Conservation (phyloP, 2,888 invertebrate species). For the Steinernema scapterisci region DNA sequence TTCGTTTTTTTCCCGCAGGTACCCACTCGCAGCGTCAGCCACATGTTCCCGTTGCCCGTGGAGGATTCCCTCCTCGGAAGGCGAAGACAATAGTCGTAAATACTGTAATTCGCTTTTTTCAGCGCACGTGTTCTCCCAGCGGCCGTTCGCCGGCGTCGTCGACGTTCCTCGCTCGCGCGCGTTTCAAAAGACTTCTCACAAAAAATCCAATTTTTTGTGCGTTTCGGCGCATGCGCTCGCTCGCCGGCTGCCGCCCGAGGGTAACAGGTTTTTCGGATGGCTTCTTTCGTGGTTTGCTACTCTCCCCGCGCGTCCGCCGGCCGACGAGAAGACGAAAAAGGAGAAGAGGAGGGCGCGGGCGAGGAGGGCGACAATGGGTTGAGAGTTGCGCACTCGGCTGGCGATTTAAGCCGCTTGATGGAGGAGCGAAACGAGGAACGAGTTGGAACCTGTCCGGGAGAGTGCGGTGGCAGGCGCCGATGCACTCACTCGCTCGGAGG, state of each 20-base stretch:
- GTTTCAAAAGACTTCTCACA: conserved; percentile 23
- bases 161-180: neutral
- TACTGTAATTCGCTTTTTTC: conserved; percentile 28
- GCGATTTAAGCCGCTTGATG: conserved; percentile 12
- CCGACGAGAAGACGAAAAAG: neutral
- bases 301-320: neutral
- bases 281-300: conserved; percentile 16
- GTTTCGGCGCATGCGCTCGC: conserved; percentile 10
- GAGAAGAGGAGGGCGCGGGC: neutral
- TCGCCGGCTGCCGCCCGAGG: conserved; percentile 6
- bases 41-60: conserved; percentile 11
- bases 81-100: conserved; percentile 32
- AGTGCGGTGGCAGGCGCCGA: conserved; percentile 3
- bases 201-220: conserved; percentile 24
- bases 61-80: neutral
- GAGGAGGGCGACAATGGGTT: neutral
- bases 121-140: conserved; percentile 27
- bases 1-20: conserved; percentile 14
- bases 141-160: conserved; percentile 14
- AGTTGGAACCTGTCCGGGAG: conserved; percentile 5
- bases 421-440: neutral
- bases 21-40: neutral
- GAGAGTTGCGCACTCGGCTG: neutral
- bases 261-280: conserved; percentile 27
- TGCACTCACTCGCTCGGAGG: conserved; percentile 7